Conservation (phyloP, 1,140 invertebrate genomes). For the Pseudomyrmex flavicornis region DNA sequence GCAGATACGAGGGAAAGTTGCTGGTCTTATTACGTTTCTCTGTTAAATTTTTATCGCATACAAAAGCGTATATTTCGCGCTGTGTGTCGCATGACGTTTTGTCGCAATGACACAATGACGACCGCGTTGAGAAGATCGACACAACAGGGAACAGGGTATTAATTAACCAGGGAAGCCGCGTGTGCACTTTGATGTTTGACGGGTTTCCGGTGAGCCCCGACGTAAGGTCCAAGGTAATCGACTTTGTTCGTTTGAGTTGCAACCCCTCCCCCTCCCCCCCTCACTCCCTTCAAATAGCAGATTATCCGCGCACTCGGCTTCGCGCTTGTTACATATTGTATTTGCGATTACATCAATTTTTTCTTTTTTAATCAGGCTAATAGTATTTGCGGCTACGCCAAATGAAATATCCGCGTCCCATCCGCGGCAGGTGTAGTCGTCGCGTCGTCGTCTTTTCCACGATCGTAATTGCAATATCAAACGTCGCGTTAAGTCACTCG, state of each 20-base stretch:
- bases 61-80: no score
- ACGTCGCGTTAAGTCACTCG: constrained; percentile 22
- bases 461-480: background rate
- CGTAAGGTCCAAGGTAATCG: constrained; percentile 77
- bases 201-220: constrained; percentile 73
- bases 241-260: constrained; percentile 72
- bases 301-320: constrained; percentile 60
- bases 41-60: no score
- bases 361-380: constrained; percentile 1
- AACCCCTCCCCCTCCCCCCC: background rate
- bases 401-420: background rate
- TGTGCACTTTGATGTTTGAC: constrained; percentile 77
- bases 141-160: constrained; percentile 71
- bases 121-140: constrained; percentile 23
- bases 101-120: background rate
- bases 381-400: background rate
- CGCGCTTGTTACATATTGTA: constrained; percentile 1
- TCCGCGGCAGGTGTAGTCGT: background rate
- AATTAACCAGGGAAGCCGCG: constrained; percentile 78
- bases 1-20: no score
- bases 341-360: constrained; percentile 13
- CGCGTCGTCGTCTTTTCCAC: no score
- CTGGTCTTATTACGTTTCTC: no score
- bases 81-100: background rate
- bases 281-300: constrained; percentile 62